Conservation (phyloP, 2,113 vertebrate species). For the Nycticryphes semicollaris region DNA sequence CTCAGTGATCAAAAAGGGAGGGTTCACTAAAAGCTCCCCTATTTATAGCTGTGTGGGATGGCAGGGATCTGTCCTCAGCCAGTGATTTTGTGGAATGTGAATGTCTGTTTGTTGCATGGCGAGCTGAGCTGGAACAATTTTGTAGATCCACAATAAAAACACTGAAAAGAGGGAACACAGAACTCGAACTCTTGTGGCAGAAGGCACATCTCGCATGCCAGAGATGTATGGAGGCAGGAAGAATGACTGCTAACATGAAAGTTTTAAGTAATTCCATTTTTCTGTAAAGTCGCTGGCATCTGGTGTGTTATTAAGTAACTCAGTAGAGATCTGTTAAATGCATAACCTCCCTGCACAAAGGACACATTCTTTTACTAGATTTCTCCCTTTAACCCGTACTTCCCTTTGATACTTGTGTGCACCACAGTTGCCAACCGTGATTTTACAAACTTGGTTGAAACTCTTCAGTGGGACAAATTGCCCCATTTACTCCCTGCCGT, state of each 20-base stretch:
- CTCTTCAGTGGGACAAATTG: not conserved
- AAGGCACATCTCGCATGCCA: not conserved
- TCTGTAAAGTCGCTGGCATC: not conserved
- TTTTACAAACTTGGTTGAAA: not conserved
- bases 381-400: not conserved
- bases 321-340: not conserved
- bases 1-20: not conserved
- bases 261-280: not conserved
- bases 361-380: not conserved
- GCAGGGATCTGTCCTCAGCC: not conserved
- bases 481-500: not conserved
- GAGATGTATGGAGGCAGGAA: not conserved
- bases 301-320: not conserved
- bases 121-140: not conserved
- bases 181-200: not conserved
- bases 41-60: not conserved
- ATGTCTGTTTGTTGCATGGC: not conserved
- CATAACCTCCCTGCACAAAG: constrained; percentile 6
- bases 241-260: not conserved
- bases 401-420: not conserved
- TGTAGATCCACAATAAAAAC: not conserved
- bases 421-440: not conserved
- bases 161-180: not conserved
- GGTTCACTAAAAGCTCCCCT: not conserved
- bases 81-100: not conserved